phyloP scores from a whole-genome alignment of 2,113 vertebrate species.

The Neolamprologus ventralis region DNA sequence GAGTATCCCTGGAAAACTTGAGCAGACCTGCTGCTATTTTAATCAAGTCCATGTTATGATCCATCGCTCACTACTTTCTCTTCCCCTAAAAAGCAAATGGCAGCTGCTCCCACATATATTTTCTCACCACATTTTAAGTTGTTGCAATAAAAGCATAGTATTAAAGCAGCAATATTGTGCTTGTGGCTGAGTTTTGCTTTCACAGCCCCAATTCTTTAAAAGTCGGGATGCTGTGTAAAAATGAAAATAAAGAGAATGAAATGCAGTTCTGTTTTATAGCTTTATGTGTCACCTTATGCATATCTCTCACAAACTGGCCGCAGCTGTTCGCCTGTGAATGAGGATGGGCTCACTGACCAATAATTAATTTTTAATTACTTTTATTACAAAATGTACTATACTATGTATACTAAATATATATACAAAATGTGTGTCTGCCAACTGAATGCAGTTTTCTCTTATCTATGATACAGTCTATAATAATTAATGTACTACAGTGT shows the following conservation, averaged over 20 bases:
- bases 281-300: neutral
- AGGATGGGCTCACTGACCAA: neutral
- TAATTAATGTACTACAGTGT: neutral
- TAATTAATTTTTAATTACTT: neutral
- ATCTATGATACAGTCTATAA: neutral
- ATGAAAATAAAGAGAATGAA: neutral
- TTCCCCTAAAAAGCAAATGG: neutral
- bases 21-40: slow-evolving; percentile 26
- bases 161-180: neutral
- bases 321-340: neutral
- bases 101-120: neutral
- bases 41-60: slow-evolving; percentile 5
- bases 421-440: neutral
- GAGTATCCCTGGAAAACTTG: slow-evolving; percentile 24
- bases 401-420: neutral
- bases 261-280: neutral
- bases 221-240: neutral
- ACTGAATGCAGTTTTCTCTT: neutral
- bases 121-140: neutral
- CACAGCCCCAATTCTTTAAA: neutral
- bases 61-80: neutral
- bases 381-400: neutral
- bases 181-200: neutral
- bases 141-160: neutral
- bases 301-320: neutral